phyloP scores from a whole-genome alignment of 92 coral and sea anemone genomes.

The Palythoa grandis region DNA sequence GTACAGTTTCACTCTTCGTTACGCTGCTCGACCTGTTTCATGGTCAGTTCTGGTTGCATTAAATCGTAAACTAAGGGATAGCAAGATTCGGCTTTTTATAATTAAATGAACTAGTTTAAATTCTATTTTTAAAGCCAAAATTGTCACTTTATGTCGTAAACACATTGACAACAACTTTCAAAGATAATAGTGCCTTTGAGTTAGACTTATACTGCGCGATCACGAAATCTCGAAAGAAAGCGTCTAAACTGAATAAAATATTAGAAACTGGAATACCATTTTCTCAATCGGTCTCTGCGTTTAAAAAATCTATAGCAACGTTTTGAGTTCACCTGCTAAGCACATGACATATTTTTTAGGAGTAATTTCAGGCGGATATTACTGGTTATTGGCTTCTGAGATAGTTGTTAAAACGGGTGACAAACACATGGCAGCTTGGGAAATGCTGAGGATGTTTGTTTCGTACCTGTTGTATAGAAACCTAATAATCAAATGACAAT shows the following conservation, averaged over 20 bases:
- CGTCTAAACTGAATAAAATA: neutral
- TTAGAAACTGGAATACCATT: neutral
- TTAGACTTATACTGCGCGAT: neutral
- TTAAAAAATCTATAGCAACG: neutral
- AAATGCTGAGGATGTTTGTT: neutral
- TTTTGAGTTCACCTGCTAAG: neutral
- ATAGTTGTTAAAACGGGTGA: neutral
- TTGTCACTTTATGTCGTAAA: neutral
- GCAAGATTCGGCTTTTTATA: too few species aligned
- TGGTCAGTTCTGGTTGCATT: too few species aligned
- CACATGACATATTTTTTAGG: neutral
- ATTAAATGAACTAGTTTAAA: neutral
- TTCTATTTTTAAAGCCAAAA: neutral
- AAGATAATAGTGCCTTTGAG: neutral
- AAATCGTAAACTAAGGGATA: too few species aligned
- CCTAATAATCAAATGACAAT: neutral
- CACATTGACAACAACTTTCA: neutral
- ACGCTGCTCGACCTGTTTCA: too few species aligned
- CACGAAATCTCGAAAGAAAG: neutral
- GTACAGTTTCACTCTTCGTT: too few species aligned
- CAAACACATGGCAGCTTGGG: neutral
- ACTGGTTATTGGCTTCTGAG: neutral
- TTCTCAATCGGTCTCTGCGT: neutral
- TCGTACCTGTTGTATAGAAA: neutral
- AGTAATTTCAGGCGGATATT: neutral